Evolutionary conservation across 2,888 invertebrate genomes (phyloP).

Genomic region (Caenorhabditis macrosperma): DNA sequence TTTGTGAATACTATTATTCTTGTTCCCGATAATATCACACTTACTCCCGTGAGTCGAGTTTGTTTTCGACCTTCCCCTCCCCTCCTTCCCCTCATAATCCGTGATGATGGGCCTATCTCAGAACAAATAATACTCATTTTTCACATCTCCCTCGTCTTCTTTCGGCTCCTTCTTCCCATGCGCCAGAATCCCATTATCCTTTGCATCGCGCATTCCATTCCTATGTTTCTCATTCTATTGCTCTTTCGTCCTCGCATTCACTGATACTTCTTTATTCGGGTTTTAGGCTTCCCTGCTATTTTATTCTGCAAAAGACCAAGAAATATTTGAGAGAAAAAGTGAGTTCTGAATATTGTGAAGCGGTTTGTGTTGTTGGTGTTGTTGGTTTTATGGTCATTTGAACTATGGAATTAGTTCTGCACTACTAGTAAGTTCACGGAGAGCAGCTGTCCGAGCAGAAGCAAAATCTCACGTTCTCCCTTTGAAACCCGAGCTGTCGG

Average conservation of each 20-base stretch:
- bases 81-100: background rate
- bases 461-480: slow-evolving; percentile 18
- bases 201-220: slow-evolving; percentile 21
- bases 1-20: slow-evolving; percentile 8
- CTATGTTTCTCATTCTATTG: slow-evolving; percentile 14
- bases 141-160: slow-evolving; percentile 1
- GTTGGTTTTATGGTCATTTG: too few relatives aligned
- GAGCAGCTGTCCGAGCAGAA: slow-evolving; percentile 17
- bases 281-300: too few relatives aligned
- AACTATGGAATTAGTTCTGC: slow-evolving; percentile 1
- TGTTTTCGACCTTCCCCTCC: background rate
- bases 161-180: background rate
- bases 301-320: background rate
- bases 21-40: background rate
- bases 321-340: background rate
- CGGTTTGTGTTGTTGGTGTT: background rate
- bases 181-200: slow-evolving; percentile 44
- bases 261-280: too few relatives aligned
- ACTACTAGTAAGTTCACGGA: slow-evolving; percentile 16
- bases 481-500: slow-evolving; percentile 26
- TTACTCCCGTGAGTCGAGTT: background rate
- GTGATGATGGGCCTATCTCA: background rate
- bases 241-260: background rate
- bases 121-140: slow-evolving; percentile 21
- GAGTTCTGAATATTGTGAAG: background rate